These are phyloP conservation scores for Pseudachorutes palmiensis DNA, from an alignment of 1,140 invertebrate species.

Conservation along the genomic window DNA sequence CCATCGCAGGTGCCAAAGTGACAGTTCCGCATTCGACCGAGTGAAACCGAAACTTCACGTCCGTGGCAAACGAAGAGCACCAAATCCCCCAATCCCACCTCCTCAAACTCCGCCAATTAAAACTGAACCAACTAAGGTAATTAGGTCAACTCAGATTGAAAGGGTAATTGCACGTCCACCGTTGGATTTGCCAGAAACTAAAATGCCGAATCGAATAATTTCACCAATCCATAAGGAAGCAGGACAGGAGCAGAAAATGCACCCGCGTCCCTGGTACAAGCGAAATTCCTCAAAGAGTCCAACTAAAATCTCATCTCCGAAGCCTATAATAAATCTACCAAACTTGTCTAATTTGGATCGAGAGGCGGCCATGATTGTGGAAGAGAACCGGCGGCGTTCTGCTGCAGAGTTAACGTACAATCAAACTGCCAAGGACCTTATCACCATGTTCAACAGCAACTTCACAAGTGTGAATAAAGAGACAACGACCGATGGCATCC, in stretches of 20 bases:
- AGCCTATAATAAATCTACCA: constrained; percentile 46
- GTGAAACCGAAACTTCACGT: no score
- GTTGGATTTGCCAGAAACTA: no score
- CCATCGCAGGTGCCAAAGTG: no score
- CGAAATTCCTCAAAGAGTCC: constrained; percentile 11
- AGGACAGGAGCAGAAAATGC: background rate
- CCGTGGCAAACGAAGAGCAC: no score
- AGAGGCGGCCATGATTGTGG: constrained; percentile 64
- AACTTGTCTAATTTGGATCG: constrained; percentile 71
- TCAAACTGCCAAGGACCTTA: constrained; percentile 48
- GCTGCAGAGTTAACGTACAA: constrained; percentile 40
- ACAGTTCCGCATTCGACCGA: no score
- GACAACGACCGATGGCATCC: background rate
- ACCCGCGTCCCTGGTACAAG: constrained; percentile 29
- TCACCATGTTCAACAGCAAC: constrained; percentile 52
- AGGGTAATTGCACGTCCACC: no score
- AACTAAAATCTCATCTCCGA: constrained; percentile 1
- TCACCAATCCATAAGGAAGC: background rate
- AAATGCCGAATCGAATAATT: background rate
- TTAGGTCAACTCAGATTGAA: no score
- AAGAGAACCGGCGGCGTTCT: constrained; percentile 43
- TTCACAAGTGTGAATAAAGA: background rate
- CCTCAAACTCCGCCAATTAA: no score
- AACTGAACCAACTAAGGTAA: no score
- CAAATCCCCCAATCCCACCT: no score